Percentiles rank a stretch among this genome's conserved stretches.
These are phyloP conservation scores for Drosophila takahashii DNA, from an alignment of 1,140 invertebrate genomes.

Conservation along the genomic window DNA sequence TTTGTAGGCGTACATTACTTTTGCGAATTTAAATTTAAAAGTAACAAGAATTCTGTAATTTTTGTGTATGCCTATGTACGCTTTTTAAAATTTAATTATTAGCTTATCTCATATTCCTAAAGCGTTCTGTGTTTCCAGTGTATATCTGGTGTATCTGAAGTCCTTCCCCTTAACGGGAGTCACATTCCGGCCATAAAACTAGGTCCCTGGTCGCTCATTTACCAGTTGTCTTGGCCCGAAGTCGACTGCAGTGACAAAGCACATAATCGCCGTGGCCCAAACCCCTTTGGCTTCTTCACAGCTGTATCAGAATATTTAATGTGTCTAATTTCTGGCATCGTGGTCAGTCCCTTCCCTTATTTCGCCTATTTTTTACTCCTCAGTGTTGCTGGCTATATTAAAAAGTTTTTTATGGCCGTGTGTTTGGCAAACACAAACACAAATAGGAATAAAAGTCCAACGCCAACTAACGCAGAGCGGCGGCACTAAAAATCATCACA, in stretches of 20 bases:
- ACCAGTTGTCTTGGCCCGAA: constrained; percentile 27
- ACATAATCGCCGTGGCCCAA: constrained; percentile 56
- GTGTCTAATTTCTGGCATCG: constrained; percentile 68
- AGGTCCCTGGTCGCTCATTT: constrained; percentile 73
- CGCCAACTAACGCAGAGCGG: constrained; percentile 58
- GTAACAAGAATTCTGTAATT: too few relatives aligned
- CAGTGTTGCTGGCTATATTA: constrained; percentile 43
- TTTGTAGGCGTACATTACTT: too few relatives aligned
- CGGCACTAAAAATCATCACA: constrained; percentile 66
- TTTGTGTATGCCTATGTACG: too few relatives aligned
- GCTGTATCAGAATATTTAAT: constrained; percentile 69
- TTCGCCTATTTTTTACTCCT: constrained; percentile 29
- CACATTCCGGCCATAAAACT: constrained; percentile 48
- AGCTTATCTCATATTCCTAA: neutral
- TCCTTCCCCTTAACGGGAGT: constrained; percentile 31
- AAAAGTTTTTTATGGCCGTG: constrained; percentile 77
- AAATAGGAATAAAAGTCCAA: constrained; percentile 55
- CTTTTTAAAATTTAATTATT: neutral
- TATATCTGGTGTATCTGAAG: constrained; percentile 16
- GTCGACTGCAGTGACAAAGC: constrained; percentile 39
- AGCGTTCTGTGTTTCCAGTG: constrained; percentile 17
- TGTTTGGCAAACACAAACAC: constrained; percentile 59
- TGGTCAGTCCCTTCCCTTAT: constrained; percentile 21
- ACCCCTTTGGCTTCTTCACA: constrained; percentile 40
- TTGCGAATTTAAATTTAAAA: too few relatives aligned